A percentile compares a stretch with the other conserved stretches of the same genome.
Conservation (phyloP, 2,113 vertebrate genomes). For the Platichthys stellatus region DNA sequence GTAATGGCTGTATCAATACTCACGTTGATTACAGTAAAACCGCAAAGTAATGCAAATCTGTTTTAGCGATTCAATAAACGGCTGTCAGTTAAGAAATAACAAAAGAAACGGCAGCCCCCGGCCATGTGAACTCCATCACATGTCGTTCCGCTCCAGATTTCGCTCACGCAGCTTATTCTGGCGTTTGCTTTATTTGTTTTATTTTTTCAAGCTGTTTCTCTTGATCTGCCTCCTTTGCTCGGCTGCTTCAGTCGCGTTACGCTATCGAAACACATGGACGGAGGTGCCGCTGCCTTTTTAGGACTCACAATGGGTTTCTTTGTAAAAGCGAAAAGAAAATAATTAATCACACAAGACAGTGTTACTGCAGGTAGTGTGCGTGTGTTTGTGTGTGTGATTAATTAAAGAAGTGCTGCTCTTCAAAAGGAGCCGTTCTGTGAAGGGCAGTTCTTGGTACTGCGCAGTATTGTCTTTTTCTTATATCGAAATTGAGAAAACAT, state of each 20-base stretch:
- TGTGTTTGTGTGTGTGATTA: constrained; percentile 57
- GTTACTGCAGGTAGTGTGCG: constrained; percentile 48
- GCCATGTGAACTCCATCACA: constrained; percentile 42
- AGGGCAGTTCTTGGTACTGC: constrained; percentile 51
- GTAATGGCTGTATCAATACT: neutral
- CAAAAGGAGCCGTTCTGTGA: constrained; percentile 47
- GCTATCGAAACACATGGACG: constrained; percentile 63
- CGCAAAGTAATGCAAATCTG: neutral
- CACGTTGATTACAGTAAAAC: neutral
- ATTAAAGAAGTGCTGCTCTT: constrained; percentile 65
- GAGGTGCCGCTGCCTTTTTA: constrained; percentile 59
- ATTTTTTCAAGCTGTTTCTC: constrained; percentile 67
- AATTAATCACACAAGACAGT: constrained; percentile 69
- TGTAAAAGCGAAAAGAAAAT: constrained; percentile 63
- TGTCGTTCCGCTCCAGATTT: constrained; percentile 50
- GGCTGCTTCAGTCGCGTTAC: constrained; percentile 62
- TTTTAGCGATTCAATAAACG: constrained; percentile 2
- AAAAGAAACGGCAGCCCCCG: neutral
- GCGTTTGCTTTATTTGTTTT: constrained; percentile 44
- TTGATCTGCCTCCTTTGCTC: constrained; percentile 64
- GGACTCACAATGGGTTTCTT: constrained; percentile 63
- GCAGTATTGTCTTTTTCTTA: constrained; percentile 34
- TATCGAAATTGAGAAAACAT: constrained; percentile 54
- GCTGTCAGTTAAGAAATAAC: constrained; percentile 3
- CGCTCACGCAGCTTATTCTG: constrained; percentile 56